Base-by-base conservation (phyloP, 2,113 vertebrate species). In the Trichomycterus rosablanca region DNA sequence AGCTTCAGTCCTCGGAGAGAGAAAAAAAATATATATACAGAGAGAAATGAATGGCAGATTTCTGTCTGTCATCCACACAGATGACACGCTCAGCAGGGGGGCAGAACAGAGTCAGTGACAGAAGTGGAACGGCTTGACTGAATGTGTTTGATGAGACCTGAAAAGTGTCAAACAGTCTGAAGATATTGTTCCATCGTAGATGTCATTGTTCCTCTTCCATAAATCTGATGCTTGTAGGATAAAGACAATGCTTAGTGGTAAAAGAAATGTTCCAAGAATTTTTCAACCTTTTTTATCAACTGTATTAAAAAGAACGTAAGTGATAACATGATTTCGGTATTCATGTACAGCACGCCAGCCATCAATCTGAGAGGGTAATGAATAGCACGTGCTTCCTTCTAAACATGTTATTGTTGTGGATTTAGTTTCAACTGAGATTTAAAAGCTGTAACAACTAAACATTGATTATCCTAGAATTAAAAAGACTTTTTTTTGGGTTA, bases 41-140 rank as follows among this genome's bases (percentile, higher is more conserved):
- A 19, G 30, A 16, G 23, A 16, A 24, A 28, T 22, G 18, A 35
- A 39, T 48, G 30, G 58, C 61, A 40, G 42, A 23, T 51, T 42
- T 51, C 53, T 69, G 59, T 20, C 59, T 43, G 32, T 54, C 66
- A 67, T 24, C 32, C 28, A 32, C 20, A 30, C 30, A 20, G 51
- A 30, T 56, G 53, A 46, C 48, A 18, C 42, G 24, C 35, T 63
- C 66, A 51, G 39, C 14, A 64, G 42, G 54, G 26, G 55, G 43
- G 50, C 50, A 42, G 56, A 53, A 59, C 45, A 59, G 64, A 43
- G 35, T 5, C 37, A 51, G 28, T 46, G 57, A 37, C 62, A 56
- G 52, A 54, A 65, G 30, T 56, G 43, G 32, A 56, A 18, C 52
- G 40, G 52, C 52, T 65, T 12, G 39, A 39, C 40, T 54, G 34